phyloP scores from a whole-genome alignment of 1,140 invertebrate species.

The Heterodera schachtii region DNA sequence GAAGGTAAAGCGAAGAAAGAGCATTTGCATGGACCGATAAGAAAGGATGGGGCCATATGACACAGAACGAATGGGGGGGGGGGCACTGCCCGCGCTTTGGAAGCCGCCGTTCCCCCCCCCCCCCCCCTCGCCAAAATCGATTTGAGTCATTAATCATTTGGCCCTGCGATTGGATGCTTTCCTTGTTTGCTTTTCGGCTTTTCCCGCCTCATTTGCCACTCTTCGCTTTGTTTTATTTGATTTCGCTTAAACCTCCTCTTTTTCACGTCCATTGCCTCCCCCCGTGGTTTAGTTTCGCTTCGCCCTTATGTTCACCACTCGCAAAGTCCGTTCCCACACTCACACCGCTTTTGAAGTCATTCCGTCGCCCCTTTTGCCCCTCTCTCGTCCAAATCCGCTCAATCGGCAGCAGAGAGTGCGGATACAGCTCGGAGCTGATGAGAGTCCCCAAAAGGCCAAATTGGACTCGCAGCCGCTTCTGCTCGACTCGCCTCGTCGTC shows the following conservation, averaged over 20 bases:
- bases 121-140: neutral
- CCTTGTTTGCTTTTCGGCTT: constrained; percentile 16
- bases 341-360: constrained; percentile 18
- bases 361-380: constrained; percentile 5
- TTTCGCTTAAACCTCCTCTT: constrained; percentile 8
- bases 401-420: constrained; percentile 9
- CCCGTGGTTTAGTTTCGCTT: neutral
- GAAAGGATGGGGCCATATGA: neutral
- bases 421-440: constrained; percentile 23
- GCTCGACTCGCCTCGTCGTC: neutral
- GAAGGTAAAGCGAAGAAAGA: neutral
- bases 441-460: constrained; percentile 17
- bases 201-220: neutral
- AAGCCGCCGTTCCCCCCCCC: neutral
- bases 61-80: neutral
- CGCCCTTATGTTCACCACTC: neutral
- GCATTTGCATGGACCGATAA: neutral
- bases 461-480: constrained; percentile 25
- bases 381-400: neutral
- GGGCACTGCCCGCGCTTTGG: no score
- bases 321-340: constrained; percentile 13
- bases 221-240: neutral
- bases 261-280: neutral
- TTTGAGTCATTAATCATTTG: neutral
- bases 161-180: neutral